These are phyloP conservation scores for Drosophila infuscata DNA, from an alignment of 2,888 invertebrate species.

Conservation along the genomic window DNA sequence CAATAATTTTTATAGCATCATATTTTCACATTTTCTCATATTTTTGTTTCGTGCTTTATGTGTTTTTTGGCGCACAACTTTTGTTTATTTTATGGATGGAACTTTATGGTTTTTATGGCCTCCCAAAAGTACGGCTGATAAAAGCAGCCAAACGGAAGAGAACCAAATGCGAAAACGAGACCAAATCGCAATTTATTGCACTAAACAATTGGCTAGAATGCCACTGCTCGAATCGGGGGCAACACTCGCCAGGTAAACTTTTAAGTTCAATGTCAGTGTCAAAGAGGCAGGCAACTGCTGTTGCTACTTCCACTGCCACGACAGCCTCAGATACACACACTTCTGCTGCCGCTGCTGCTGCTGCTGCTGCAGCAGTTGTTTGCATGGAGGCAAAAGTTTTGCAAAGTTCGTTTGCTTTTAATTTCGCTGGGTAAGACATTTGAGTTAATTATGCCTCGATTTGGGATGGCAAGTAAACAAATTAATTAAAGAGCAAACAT, in stretches of 20 bases:
- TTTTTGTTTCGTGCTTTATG: conserved; percentile 20
- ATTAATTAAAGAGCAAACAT: conserved; percentile 77
- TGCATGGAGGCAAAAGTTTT: conserved; percentile 42
- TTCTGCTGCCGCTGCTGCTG: too few relatives aligned
- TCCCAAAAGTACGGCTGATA: conserved; percentile 59
- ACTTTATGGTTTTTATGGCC: conserved; percentile 70
- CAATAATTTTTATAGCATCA: conserved; percentile 42
- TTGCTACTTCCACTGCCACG: background rate
- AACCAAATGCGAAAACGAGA: conserved; percentile 30
- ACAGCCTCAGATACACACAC: background rate
- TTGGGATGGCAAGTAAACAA: conserved; percentile 74
- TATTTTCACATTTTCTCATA: conserved; percentile 22
- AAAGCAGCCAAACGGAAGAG: conserved; percentile 43
- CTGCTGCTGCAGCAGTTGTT: conserved; percentile 14
- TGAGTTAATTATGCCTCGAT: conserved; percentile 78
- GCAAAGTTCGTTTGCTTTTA: conserved; percentile 62
- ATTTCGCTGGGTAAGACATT: conserved; percentile 65
- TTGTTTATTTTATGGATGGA: conserved; percentile 51
- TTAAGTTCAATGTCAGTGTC: conserved; percentile 54
- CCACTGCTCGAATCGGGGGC: background rate
- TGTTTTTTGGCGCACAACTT: conserved; percentile 41
- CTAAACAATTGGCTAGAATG: conserved; percentile 33
- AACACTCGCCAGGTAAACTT: conserved; percentile 60
- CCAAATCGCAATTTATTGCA: conserved; percentile 61
- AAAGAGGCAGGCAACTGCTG: conserved; percentile 30